Percentiles rank a stretch among this genome's conserved stretches.
Evolutionary conservation across 2,797 vertebrate genomes (phyloP).

Genomic region (Dendrocincla fuliginosa): DNA sequence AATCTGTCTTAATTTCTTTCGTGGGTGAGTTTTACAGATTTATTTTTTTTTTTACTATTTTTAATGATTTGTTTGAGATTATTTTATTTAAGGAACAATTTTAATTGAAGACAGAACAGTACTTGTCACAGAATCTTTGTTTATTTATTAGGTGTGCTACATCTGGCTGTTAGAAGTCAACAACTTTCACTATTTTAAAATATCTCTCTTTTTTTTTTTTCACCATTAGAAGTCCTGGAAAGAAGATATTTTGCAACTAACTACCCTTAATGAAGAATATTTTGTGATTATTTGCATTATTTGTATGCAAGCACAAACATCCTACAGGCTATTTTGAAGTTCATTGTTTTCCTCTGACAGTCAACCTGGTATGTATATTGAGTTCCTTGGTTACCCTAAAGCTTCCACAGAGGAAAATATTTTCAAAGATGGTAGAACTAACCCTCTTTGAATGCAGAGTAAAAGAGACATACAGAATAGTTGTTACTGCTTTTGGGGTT

Average conservation of each 20-base stretch:
- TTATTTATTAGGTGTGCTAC: not conserved
- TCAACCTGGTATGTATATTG: not conserved
- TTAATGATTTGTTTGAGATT: not conserved
- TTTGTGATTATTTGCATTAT: not conserved
- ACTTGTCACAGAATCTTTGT: not conserved
- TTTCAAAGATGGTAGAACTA: not conserved
- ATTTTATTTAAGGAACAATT: not conserved
- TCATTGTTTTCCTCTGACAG: not conserved
- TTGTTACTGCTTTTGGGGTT: rapidly evolving
- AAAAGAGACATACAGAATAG: not conserved
- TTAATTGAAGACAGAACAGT: not conserved
- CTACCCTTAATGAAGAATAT: not conserved
- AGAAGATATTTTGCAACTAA: not conserved
- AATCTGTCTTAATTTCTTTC: not conserved
- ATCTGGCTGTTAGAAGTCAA: not conserved
- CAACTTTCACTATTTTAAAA: not conserved
- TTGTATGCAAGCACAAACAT: not conserved
- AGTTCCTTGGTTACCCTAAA: not conserved
- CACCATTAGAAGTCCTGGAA: not conserved
- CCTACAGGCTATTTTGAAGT: not conserved
- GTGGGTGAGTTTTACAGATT: not conserved
- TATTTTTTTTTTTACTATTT: not conserved
- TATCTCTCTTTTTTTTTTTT: not conserved
- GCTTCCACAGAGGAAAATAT: not conserved
- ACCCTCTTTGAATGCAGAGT: not conserved